Evolutionary conservation across 2,113 vertebrate species (phyloP), one percentile per base, ranked within the genome.

Genomic region (Podarcis cretensis): DNA sequence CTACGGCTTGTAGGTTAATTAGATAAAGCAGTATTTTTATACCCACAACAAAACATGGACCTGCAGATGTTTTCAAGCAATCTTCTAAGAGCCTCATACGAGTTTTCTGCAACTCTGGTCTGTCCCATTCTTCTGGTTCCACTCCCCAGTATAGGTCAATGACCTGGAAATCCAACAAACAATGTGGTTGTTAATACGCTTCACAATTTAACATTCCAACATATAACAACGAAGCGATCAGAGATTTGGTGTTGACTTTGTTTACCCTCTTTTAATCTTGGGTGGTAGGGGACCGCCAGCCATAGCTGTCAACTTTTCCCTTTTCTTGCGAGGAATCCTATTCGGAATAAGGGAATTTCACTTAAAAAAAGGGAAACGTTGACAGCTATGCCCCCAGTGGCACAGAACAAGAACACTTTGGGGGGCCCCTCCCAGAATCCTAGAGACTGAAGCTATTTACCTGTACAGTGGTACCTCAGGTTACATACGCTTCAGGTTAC

Each of bases 41-140:
- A 98, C 99, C 98, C 97, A 99, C 99, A 96, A 99, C 99, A 98
- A 99, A 99, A 97, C 99, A 99, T 91, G 99, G 99, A 95, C 99
- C 99, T 90, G 98, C 98, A 92, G 99, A 99, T 90, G 97, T 99
- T 97, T 99, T 99, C 92, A 99, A 96, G 95, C 99, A 99, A 90
- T 99, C 98, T 95, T 99, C 99, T 89, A 99, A 94, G 40, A 99
- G 97, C 94, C 98, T 99, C 98, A 99, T 99, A 68, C 99, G 96
- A 76, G 98, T 98, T 94, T 98, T 97, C 87, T 99, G 99, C 84
- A 99, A 96, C 80, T 99, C 98, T 0, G 99, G 98, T 90, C 95
- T 98, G 96, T 99, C 98, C 99, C 99, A 99, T 89, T 99, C 98
- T 0, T 98, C 98, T 81, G 97, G 97, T 32, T 98, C 97, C 7